Base-by-base conservation (phyloP, 2,888 invertebrate species). In the Lottia scabra region DNA sequence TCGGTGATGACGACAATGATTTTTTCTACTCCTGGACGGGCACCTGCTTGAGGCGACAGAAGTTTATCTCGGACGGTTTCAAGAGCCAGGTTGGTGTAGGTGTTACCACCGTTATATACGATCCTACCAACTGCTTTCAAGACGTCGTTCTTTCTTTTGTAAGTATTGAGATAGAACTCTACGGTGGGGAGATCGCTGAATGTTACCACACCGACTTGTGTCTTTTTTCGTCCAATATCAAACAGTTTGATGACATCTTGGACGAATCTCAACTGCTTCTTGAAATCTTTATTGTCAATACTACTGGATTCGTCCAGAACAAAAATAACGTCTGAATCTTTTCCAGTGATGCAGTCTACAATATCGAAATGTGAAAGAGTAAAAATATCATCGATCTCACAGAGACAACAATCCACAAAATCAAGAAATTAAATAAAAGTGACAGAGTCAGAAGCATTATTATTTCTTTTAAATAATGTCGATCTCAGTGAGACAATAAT, bases 31-130 rank as follows among this genome's bases (percentile, higher is more conserved):
- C 64, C 62, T 1, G 48, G 45, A 19, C 82, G 78, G 26, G 67
- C 69, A 13, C 44, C 27, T n/a, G 56, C 30, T 4, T 38, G 48
- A n/a, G 65, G 38, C 12, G 74, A 62, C 63, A 81, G 77, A 3
- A 75, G 78, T 15, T 68, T 65, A 38, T 70, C 68, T 63, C 77
- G 68, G 13, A 83, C 80, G 70, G 81, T 83, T 62, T 81, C 77
- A 27, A 87, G 74, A n/a, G 84, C 87, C 15, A 79, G 75, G 66
- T 84, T 82, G 10, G 85, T 86, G 74, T 83, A 79, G 2, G 87
- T 87, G 67, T 81, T 80, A n/a, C 85, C 85, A 1, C 78, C 67
- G 44, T 79, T 77, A 72, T 85, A 86, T 0, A 78, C 80, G n/a
- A 84, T 81, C 13, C 72, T 67, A 19, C 79, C 72, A 27, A 86